Percentiles rank a stretch among this genome's conserved stretches.
These are phyloP conservation scores for Falco naumanni DNA, from an alignment of 2,797 vertebrate genomes.

Conservation along the genomic window DNA sequence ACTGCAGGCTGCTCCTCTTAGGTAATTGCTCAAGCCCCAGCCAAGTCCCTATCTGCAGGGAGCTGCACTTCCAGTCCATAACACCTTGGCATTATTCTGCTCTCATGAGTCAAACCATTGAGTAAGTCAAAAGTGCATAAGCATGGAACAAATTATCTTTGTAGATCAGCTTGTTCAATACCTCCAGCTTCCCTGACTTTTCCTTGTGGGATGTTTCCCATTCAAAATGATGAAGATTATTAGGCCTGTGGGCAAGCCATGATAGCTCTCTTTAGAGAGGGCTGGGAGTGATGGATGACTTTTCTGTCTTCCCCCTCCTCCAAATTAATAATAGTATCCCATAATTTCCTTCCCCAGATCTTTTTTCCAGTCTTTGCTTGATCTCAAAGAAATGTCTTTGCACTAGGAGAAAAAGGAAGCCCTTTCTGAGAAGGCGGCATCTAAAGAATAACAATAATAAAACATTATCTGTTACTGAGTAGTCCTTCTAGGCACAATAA, in stretches of 20 bases:
- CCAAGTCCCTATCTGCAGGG: slow-evolving; percentile 73
- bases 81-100: slow-evolving; percentile 72
- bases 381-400: background rate
- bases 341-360: background rate
- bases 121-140: slow-evolving; percentile 68
- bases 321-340: slow-evolving; percentile 16
- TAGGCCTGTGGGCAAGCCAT: slow-evolving; percentile 25
- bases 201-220: slow-evolving; percentile 11
- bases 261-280: slow-evolving; percentile 40
- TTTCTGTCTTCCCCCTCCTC: slow-evolving; percentile 1
- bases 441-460: background rate
- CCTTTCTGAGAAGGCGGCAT: background rate
- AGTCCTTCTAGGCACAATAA: background rate
- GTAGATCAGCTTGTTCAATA: slow-evolving; percentile 60
- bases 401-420: background rate
- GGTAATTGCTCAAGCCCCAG: slow-evolving; percentile 69
- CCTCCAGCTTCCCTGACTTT: slow-evolving; percentile 11
- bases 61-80: slow-evolving; percentile 67
- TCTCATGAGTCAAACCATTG: slow-evolving; percentile 69
- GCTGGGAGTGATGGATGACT: slow-evolving; percentile 6
- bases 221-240: slow-evolving; percentile 58
- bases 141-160: slow-evolving; percentile 72
- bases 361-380: slow-evolving; percentile 8
- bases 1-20: slow-evolving; percentile 74
- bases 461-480: background rate